Evolutionary conservation across 2,797 vertebrate genomes (phyloP).

Genomic region (Hydrocynus forskahlii): DNA sequence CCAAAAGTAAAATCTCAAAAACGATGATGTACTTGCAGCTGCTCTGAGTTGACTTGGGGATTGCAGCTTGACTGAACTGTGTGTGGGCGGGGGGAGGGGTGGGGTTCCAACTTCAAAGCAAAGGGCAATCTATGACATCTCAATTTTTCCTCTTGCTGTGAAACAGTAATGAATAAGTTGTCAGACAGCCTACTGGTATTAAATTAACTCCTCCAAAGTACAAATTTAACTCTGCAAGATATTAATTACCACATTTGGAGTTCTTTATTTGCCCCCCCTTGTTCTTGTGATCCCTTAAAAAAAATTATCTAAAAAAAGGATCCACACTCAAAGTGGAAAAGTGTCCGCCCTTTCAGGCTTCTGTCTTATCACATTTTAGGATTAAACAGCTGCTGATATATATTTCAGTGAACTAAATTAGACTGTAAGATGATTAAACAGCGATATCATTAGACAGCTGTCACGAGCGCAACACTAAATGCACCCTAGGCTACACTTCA

Average conservation of each 20-base stretch:
- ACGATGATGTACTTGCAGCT: conserved; percentile 8
- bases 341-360: background rate
- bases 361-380: background rate
- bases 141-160: background rate
- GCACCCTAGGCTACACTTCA: conserved; percentile 34
- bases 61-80: background rate
- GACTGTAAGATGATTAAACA: background rate
- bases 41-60: background rate
- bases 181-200: background rate
- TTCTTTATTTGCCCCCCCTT: background rate
- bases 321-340: background rate
- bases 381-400: conserved; percentile 13
- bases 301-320: too few species aligned
- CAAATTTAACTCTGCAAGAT: background rate
- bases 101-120: background rate
- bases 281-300: background rate
- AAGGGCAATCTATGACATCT: background rate
- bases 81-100: too few species aligned
- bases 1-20: too few species aligned
- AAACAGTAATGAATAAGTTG: background rate
- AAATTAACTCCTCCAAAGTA: background rate
- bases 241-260: background rate
- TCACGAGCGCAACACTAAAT: conserved; percentile 14
- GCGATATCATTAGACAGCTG: conserved; percentile 14
- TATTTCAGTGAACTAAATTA: conserved; percentile 8